Evolutionary conservation across 2,797 vertebrate genomes (phyloP), one percentile per base, ranked within the genome.

Genomic region (Gymnopithys bicolor): DNA sequence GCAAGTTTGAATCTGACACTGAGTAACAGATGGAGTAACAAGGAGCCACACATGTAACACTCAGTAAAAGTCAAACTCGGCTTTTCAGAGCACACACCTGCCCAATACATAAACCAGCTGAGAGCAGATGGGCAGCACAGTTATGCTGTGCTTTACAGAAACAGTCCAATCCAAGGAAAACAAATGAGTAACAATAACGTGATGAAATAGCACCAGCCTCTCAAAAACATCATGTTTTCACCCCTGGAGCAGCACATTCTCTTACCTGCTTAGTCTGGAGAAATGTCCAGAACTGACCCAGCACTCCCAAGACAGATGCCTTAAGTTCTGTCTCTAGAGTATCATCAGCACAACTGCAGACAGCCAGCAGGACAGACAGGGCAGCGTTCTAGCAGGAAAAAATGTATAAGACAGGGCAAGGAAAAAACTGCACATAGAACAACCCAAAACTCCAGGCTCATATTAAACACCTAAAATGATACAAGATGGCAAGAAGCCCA

Each of bases 251-350:
- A 56, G 22, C 25, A 78, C 63, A 73, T 62, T 84, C 89, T 64
- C 97, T 98, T 94, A 99, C 99, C 98, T 99, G 98, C 32, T 97
- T 96, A 55, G 97, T 91, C 87, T 97, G 97, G 90, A 99, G 97
- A 84, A 97, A 96, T 82, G 93, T 87, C 98, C 98, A 99, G 43
- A 99, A 97, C 85, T 98, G 98, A 76, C 97, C 89, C 53, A 98
- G 84, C 15, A 98, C 87, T 91, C 93, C 98, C 69, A 93, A 30
- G 35, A 98, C 52, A 43, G 98, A 95, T 28, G 55, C 79, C 89
- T 92, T 94, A 39, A 97, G 93, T 86, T 97, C 97, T 43, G 94
- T 71, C 55, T 98, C 98, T 67, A 98, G 75, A 88, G 89, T 53
- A 11, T 98, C 98, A 13, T 97, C 97, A 74, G 97, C 95, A 81